Percentiles rank a stretch among this genome's conserved stretches.
These are phyloP conservation scores for Acanthornis magna DNA, from an alignment of 2,797 vertebrate genomes.

Conservation along the genomic window DNA sequence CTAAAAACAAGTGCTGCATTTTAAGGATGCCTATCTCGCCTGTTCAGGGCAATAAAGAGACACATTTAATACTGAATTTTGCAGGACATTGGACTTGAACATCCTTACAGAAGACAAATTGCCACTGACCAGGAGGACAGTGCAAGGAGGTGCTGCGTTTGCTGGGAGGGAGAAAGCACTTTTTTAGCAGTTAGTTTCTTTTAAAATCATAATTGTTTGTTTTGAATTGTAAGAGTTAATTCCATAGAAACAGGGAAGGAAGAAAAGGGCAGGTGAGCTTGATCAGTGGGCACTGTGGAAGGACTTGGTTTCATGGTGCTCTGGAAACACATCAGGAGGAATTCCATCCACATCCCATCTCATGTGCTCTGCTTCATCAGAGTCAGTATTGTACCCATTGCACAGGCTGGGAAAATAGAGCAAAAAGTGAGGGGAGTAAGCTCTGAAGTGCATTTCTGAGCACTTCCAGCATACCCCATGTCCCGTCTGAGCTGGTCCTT, in stretches of 20 bases:
- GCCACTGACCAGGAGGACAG: background rate
- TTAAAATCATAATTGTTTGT: background rate
- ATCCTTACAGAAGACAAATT: background rate
- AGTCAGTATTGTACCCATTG: background rate
- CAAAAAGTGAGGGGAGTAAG: background rate
- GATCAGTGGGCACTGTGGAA: background rate
- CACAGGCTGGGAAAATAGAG: background rate
- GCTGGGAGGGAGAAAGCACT: background rate
- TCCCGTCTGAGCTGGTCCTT: background rate
- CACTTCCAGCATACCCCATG: background rate
- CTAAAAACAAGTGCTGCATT: background rate
- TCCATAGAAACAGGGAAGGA: background rate
- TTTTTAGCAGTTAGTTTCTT: background rate
- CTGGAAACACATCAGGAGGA: background rate
- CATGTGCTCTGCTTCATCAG: background rate
- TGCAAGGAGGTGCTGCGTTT: background rate
- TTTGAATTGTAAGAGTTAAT: background rate
- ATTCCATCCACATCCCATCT: background rate
- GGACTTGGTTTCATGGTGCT: background rate
- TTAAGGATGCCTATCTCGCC: background rate
- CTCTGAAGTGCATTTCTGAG: background rate
- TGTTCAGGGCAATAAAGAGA: background rate
- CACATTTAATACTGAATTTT: background rate
- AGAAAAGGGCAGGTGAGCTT: background rate
- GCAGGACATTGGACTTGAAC: background rate